These are phyloP conservation scores for Schizaphis graminum DNA, from an alignment of 2,888 invertebrate genomes.

Conservation along the genomic window DNA sequence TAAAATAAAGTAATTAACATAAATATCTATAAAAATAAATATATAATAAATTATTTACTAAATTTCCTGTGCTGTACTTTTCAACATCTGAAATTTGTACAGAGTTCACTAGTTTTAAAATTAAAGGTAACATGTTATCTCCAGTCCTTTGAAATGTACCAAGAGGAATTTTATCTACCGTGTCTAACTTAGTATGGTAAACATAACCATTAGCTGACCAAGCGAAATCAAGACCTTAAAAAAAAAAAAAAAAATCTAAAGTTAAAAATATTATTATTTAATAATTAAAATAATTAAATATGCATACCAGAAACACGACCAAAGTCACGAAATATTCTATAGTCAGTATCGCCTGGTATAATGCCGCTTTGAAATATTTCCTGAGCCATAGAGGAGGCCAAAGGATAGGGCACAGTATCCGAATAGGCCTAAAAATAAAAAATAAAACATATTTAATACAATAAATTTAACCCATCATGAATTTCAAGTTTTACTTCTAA, in stretches of 20 bases:
- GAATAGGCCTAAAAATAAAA: conserved; percentile 76
- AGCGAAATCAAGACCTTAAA: conserved; percentile 88
- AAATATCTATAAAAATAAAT: not conserved
- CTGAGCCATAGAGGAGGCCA: conserved; percentile 86
- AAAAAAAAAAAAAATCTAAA: not conserved
- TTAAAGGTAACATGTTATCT: conserved; percentile 87
- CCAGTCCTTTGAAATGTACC: conserved; percentile 91
- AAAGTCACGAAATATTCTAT: conserved; percentile 89
- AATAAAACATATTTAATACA: not conserved
- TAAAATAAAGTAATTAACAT: not conserved
- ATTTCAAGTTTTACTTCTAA: conserved; percentile 71
- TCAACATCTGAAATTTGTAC: conserved; percentile 70
- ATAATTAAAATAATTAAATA: too few relatives aligned
- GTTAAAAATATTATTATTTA: conserved; percentile 23
- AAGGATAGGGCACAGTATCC: conserved; percentile 84
- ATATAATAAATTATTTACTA: conserved; percentile 71
- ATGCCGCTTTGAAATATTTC: conserved; percentile 91
- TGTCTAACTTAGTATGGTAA: conserved; percentile 84
- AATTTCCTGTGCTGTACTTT: conserved; percentile 72
- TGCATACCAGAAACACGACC: conserved; percentile 83
- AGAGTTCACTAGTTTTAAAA: conserved; percentile 75
- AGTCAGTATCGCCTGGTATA: conserved; percentile 94
- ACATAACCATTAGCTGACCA: conserved; percentile 93
- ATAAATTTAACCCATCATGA: not conserved
- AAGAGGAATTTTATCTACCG: conserved; percentile 82